Conservation (phyloP, 1,140 invertebrate genomes). For the Macrobrachium rosenbergii region DNA sequence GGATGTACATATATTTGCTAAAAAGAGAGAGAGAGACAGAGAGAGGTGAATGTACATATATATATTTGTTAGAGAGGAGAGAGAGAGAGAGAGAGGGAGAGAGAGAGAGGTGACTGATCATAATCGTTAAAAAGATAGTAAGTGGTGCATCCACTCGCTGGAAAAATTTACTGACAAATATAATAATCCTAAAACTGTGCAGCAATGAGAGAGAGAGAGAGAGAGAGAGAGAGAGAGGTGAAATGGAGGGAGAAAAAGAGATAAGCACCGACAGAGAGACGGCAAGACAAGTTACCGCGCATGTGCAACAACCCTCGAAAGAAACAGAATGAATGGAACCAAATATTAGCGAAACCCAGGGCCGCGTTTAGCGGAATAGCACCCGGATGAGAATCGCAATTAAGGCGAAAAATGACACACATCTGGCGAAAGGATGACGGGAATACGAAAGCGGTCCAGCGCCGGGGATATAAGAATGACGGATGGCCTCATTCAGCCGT, state of each 20-base stretch:
- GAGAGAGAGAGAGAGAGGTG: neutral
- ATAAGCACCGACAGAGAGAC: neutral
- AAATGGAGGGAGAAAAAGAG: neutral
- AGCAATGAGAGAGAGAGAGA: neutral
- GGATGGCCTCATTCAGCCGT: no score
- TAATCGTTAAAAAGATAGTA: no score
- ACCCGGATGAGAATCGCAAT: no score
- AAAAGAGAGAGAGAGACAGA: neutral
- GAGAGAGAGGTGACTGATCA: no score
- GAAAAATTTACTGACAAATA: neutral
- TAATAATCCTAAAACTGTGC: neutral
- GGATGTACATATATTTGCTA: neutral
- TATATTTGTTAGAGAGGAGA: neutral
- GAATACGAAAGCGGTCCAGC: no score
- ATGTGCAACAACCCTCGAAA: neutral
- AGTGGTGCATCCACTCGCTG: no score
- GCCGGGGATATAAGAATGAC: no score
- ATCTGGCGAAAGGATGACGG: no score
- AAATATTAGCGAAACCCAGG: no score
- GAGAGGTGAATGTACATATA: neutral
- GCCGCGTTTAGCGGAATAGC: no score
- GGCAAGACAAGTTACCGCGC: neutral
- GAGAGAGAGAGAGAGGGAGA: no score
- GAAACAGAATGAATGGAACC: neutral
- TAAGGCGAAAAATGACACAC: no score